Evolutionary conservation across 2,797 vertebrate genomes (phyloP).

Genomic region (Gallinago stenura): DNA sequence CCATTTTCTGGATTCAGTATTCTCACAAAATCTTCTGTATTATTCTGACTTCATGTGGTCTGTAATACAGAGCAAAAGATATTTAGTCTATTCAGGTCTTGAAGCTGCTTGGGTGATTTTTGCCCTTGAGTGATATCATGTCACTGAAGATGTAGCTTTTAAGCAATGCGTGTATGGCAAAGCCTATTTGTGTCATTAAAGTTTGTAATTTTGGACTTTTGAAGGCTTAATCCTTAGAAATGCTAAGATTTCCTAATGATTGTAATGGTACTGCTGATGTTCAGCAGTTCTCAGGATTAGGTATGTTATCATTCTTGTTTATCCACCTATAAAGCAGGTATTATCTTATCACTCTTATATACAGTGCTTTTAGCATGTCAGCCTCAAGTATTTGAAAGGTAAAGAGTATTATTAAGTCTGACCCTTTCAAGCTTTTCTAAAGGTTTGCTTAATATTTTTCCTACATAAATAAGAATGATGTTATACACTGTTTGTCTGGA

Average conservation of each 20-base stretch:
- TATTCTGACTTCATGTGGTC: neutral
- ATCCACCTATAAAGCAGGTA: constrained; percentile 29
- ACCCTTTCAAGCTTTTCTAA: constrained; percentile 28
- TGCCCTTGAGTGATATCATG: neutral
- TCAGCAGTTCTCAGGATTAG: constrained; percentile 59
- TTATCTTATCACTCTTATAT: constrained; percentile 54
- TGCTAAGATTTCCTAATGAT: constrained; percentile 38
- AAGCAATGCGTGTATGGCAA: neutral
- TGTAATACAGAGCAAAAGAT: neutral
- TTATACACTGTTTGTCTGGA: neutral
- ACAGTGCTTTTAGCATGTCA: constrained; percentile 44
- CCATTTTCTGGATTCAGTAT: neutral
- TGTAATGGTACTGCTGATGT: constrained; percentile 29
- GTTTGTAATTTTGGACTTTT: neutral
- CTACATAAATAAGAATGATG: constrained; percentile 21
- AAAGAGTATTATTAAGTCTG: constrained; percentile 57
- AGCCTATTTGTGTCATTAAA: neutral
- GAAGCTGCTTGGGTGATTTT: neutral
- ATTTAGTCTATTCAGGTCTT: neutral
- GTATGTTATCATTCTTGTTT: constrained; percentile 25
- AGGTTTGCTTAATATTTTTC: neutral
- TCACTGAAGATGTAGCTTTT: fast-evolving
- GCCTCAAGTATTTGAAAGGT: constrained; percentile 27
- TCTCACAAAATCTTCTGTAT: neutral
- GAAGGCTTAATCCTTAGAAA: constrained; percentile 30